phyloP scores from a whole-genome alignment of 2,888 invertebrate species.

The Drosophila maculinotata region DNA sequence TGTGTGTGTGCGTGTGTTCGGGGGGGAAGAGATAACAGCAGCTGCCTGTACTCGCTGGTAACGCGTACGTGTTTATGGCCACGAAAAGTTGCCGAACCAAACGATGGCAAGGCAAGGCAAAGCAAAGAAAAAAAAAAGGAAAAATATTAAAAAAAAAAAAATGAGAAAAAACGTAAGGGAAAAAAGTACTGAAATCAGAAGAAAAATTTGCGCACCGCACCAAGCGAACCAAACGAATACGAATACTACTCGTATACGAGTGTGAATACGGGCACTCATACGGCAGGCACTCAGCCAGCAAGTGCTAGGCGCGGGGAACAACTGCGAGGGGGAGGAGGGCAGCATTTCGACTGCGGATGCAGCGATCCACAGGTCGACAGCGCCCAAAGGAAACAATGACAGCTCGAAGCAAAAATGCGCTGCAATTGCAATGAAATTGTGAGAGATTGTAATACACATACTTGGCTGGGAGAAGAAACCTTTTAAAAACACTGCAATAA shows the following conservation, averaged over 20 bases:
- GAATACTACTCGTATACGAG: constrained; percentile 22
- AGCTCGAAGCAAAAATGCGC: constrained; percentile 44
- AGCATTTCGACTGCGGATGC: constrained; percentile 2
- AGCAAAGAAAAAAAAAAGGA: constrained; percentile 15
- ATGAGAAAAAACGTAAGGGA: constrained; percentile 14
- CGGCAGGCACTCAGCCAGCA: constrained; percentile 7
- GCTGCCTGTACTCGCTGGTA: constrained; percentile 59
- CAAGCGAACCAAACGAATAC: constrained; percentile 49
- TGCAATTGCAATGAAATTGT: constrained; percentile 29
- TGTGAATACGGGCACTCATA: constrained; percentile 42
- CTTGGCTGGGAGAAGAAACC: background rate
- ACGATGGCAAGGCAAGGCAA: constrained; percentile 51
- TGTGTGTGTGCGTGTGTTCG: constrained; percentile 12
- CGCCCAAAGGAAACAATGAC: constrained; percentile 39
- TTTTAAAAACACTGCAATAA: background rate
- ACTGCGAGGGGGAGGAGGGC: background rate
- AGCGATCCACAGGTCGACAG: constrained; percentile 39
- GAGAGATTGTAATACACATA: background rate
- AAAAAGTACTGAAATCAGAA: constrained; percentile 47
- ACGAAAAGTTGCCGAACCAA: constrained; percentile 75
- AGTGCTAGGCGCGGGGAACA: too few species aligned
- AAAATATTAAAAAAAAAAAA: constrained; percentile 25
- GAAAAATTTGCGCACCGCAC: constrained; percentile 47
- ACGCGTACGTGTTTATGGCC: constrained; percentile 77
- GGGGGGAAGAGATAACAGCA: constrained; percentile 63